These are phyloP conservation scores for Muscicapa comitata DNA, from an alignment of 2,797 vertebrate genomes.

Conservation along the genomic window DNA sequence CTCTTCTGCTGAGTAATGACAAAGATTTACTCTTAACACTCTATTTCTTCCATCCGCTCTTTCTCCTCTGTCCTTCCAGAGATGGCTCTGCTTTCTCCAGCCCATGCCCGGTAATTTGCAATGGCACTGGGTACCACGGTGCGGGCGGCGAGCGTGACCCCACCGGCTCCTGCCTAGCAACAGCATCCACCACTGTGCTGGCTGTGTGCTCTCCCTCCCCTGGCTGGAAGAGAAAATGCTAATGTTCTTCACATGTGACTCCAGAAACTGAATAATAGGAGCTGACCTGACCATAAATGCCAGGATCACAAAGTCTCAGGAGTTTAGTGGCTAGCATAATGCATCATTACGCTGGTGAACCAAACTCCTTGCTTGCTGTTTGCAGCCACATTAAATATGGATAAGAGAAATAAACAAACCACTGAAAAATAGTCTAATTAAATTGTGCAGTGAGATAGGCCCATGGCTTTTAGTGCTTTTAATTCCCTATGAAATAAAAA, in stretches of 20 bases:
- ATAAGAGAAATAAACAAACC: constrained; percentile 73
- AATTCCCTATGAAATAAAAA: constrained; percentile 55
- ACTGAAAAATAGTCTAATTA: constrained; percentile 78
- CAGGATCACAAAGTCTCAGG: constrained; percentile 23
- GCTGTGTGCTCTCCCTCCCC: constrained; percentile 1
- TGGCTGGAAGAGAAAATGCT: background rate
- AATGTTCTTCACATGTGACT: constrained; percentile 8
- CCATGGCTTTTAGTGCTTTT: constrained; percentile 62
- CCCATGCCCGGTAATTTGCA: background rate
- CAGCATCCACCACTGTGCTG: background rate
- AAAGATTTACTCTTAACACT: background rate
- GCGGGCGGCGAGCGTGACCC: background rate
- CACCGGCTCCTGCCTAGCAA: constrained; percentile 35
- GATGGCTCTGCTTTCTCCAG: background rate
- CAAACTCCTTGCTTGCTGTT: constrained; percentile 61
- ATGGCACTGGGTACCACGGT: constrained; percentile 28
- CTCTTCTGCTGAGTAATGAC: background rate
- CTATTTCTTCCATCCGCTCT: background rate
- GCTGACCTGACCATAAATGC: constrained; percentile 44
- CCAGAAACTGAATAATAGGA: constrained; percentile 44
- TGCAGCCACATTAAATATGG: constrained; percentile 77
- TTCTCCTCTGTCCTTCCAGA: background rate
- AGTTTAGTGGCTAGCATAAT: constrained; percentile 59
- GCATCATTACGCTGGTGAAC: constrained; percentile 66
- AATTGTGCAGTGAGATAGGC: constrained; percentile 44